Conservation (phyloP, 2,797 vertebrate genomes). For the Karalla daura region DNA sequence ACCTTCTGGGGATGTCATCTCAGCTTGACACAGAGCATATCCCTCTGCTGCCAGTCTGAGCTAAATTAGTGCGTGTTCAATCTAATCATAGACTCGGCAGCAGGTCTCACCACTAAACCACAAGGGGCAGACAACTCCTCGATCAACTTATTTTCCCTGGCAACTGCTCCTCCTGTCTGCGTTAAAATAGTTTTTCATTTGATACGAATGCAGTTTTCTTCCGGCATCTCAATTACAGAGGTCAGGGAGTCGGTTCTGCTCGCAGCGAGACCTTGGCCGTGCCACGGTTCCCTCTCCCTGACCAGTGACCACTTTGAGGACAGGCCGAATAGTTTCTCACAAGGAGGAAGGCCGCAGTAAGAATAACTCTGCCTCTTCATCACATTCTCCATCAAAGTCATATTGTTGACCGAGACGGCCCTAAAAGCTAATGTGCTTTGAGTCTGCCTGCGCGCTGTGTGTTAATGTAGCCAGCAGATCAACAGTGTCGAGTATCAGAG, state of each 20-base stretch:
- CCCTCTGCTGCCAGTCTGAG: slow-evolving; percentile 57
- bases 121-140: slow-evolving; percentile 77
- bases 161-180: slow-evolving; percentile 76
- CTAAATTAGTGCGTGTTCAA: slow-evolving; percentile 75
- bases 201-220: slow-evolving; percentile 79
- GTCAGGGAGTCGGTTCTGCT: slow-evolving; percentile 72
- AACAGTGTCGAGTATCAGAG: slow-evolving; percentile 58
- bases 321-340: slow-evolving; percentile 69
- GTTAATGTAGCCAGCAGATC: slow-evolving; percentile 31
- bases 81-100: slow-evolving; percentile 81
- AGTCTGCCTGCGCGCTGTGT: slow-evolving; percentile 19
- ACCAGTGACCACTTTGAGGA: slow-evolving; percentile 76
- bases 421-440: slow-evolving; percentile 30
- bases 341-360: slow-evolving; percentile 59
- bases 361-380: slow-evolving; percentile 76
- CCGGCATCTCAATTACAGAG: slow-evolving; percentile 81
- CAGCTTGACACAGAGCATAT: slow-evolving; percentile 47
- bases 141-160: slow-evolving; percentile 83
- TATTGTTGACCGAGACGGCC: slow-evolving; percentile 44
- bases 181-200: slow-evolving; percentile 83
- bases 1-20: slow-evolving; percentile 52
- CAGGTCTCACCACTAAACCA: slow-evolving; percentile 76
- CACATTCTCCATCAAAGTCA: slow-evolving; percentile 57
- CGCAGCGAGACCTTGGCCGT: slow-evolving; percentile 65
- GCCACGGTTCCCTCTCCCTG: slow-evolving; percentile 61